These are phyloP conservation scores for Macrochelys suwanniensis DNA, from an alignment of 2,797 vertebrate genomes.

Conservation along the genomic window DNA sequence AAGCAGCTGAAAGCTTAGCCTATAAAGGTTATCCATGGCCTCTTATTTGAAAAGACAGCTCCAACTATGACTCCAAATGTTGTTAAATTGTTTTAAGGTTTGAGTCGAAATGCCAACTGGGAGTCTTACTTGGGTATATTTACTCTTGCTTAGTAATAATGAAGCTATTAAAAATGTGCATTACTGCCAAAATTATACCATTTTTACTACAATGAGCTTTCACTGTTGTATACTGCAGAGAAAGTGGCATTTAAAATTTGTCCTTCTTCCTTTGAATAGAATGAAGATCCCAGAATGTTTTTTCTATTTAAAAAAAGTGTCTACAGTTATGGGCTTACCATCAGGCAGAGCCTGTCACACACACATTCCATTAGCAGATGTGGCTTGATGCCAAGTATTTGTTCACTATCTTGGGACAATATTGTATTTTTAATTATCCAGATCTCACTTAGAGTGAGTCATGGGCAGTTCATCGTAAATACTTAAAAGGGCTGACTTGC, in stretches of 20 bases:
- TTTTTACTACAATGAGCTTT: constrained; percentile 8
- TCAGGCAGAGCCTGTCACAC: neutral
- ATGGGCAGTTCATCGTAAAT: neutral
- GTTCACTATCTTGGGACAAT: neutral
- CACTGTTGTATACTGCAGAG: neutral
- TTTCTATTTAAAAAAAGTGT: neutral
- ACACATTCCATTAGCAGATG: neutral
- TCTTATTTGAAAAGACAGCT: neutral
- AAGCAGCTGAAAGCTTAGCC: neutral
- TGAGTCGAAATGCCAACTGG: constrained; percentile 28
- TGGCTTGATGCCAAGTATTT: neutral
- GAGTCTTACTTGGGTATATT: neutral
- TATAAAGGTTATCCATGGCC: neutral
- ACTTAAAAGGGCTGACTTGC: neutral
- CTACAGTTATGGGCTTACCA: neutral
- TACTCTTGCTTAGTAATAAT: constrained; percentile 7
- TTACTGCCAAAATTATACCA: neutral
- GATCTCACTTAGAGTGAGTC: neutral
- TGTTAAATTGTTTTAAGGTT: constrained; percentile 28
- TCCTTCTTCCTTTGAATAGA: neutral
- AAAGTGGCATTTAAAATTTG: neutral
- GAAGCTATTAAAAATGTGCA: constrained; percentile 17
- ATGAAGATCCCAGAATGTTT: neutral
- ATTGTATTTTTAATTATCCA: neutral
- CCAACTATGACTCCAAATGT: neutral